phyloP scores from a whole-genome alignment of 1,140 invertebrate species.

The Aphaenogaster floridana region DNA sequence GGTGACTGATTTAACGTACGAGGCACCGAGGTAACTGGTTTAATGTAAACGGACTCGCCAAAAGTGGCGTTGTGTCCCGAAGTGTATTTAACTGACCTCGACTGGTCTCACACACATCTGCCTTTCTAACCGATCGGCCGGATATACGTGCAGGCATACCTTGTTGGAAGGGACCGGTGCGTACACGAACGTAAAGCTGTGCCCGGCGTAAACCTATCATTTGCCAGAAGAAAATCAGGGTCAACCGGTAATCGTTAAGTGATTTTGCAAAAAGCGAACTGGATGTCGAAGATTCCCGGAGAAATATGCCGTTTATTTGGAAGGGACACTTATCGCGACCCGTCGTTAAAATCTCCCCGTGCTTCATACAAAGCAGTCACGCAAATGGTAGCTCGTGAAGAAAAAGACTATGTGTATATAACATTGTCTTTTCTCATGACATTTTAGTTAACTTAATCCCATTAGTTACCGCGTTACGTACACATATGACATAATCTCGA shows the following conservation, averaged over 20 bases:
- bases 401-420: neutral
- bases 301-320: constrained; percentile 19
- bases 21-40: constrained; percentile 39
- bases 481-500: neutral
- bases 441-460: neutral
- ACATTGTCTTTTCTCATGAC: neutral
- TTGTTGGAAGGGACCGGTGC: constrained; percentile 1
- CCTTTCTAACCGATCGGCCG: constrained; percentile 54
- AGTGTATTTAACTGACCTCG: constrained; percentile 67
- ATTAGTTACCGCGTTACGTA: neutral
- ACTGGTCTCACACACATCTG: constrained; percentile 58
- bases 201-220: constrained; percentile 43
- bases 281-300: constrained; percentile 6
- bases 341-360: neutral
- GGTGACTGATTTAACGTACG: constrained; percentile 40
- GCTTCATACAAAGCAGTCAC: neutral
- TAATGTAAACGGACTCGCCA: constrained; percentile 59
- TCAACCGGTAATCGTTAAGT: constrained; percentile 58
- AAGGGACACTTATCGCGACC: neutral
- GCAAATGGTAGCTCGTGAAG: neutral
- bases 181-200: constrained; percentile 24
- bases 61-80: constrained; percentile 62
- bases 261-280: constrained; percentile 53
- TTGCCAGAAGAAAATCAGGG: constrained; percentile 56
- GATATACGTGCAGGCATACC: constrained; percentile 30